Percentiles rank a stretch among this genome's conserved stretches.
phyloP scores from a whole-genome alignment of 2,888 invertebrate species.

The Eupithecia insigniata region DNA sequence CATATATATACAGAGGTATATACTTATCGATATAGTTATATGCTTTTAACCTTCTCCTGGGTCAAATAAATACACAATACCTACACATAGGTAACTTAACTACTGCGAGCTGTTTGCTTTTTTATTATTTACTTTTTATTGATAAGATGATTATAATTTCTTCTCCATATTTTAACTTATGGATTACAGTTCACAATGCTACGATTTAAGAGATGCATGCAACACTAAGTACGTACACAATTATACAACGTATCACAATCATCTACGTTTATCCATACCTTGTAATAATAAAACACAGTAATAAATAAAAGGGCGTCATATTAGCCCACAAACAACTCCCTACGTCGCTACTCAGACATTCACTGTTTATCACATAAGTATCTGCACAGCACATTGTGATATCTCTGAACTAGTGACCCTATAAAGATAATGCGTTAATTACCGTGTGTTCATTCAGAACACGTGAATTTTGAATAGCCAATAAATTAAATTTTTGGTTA shows the following conservation, averaged over 20 bases:
- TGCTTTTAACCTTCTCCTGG: too few relatives aligned
- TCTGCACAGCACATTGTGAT: neutral
- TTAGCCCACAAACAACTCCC: slow-evolving; percentile 34
- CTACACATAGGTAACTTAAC: too few relatives aligned
- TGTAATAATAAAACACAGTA: slow-evolving; percentile 43
- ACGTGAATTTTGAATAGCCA: neutral
- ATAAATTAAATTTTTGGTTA: too few relatives aligned
- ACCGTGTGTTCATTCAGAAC: slow-evolving; percentile 19
- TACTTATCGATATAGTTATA: too few relatives aligned
- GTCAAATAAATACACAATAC: neutral
- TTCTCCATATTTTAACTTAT: neutral
- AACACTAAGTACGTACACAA: neutral
- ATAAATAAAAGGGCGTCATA: slow-evolving; percentile 49
- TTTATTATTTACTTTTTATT: neutral
- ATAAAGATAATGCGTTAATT: slow-evolving; percentile 48
- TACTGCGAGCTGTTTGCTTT: neutral
- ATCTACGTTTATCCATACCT: slow-evolving; percentile 44
- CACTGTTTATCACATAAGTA: slow-evolving; percentile 31
- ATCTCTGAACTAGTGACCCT: slow-evolving; percentile 72
- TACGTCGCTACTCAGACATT: slow-evolving; percentile 38
- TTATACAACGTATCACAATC: too few relatives aligned
- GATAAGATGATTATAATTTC: neutral
- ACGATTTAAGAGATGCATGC: neutral
- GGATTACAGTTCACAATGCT: neutral
- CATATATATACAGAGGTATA: neutral